Base-by-base conservation (phyloP, 2,888 invertebrate genomes). In the Troglohyphantes excavatus region DNA sequence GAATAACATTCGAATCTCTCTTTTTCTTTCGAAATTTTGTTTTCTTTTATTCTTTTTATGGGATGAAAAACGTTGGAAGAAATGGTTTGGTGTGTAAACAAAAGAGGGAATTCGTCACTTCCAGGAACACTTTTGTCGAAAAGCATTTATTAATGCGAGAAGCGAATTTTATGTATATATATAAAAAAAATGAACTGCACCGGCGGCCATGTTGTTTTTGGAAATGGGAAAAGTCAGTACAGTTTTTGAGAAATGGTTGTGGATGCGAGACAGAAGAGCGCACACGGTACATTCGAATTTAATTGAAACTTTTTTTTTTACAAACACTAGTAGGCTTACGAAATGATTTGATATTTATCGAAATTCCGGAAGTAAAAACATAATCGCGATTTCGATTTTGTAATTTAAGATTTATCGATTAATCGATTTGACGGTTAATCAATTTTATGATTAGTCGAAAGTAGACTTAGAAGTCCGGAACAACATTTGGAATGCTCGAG, bases 1-100 rank as follows among this genome's bases (percentile, higher is more conserved):
- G 78, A 78, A 78, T 78, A 78, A 78, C 78, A 78, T 63, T 78
- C 63, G 61, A 26, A 17, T 21, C 26, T 26, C 46, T 26, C 19
- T 78, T 17, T 63, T 53, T 23, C 61, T 78, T 78, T 59, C 61
- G 53, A 46, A 46, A 7, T 75, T 33, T 75, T 11, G 46, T 59
- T 53, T 75, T 39, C 33, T 61, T 61, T 33, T 27, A 2, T 21
- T 13, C n/a, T 61, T 61, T 39, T 53, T 13, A n/a, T 53, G 53
- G 53, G n/a, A n/a, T n/a, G 53, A 53, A 53, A 53, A 53, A 53
- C 17, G n/a, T 13, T 17, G 53, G 39, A 39, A 39, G 39, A 7
- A 39, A 39, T 39, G 39, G 13, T n/a, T n/a, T 39, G 53, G 53
- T 53, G n/a, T 53, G 53, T n/a, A 53, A 53, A 53, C 53, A 53